Evolutionary conservation across 2,113 vertebrate species (phyloP).

Genomic region (Melanerpes aurifrons): DNA sequence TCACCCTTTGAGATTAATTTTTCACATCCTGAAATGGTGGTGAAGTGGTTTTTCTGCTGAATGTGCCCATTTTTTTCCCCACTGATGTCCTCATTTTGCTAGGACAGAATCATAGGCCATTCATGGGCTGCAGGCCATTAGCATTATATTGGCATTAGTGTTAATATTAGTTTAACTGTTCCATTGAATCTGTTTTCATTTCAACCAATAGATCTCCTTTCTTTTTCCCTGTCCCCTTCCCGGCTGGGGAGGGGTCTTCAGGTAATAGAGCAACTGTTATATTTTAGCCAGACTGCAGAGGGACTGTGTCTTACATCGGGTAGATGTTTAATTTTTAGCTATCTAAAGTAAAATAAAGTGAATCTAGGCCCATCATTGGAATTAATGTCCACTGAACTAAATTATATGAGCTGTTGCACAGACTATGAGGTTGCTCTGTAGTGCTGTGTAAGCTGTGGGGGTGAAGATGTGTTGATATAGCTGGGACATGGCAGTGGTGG

Average conservation of each 20-base stretch:
- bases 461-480: background rate
- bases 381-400: background rate
- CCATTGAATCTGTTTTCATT: background rate
- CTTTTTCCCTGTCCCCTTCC: background rate
- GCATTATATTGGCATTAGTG: background rate
- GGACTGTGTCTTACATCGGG: background rate
- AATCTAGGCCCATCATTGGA: background rate
- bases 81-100: background rate
- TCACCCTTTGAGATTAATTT: background rate
- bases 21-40: background rate
- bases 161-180: background rate
- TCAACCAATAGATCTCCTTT: background rate
- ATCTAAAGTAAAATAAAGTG: background rate
- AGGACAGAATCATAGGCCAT: background rate
- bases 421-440: background rate
- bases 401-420: background rate
- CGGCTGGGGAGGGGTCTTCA: background rate
- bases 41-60: background rate
- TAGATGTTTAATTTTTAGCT: background rate
- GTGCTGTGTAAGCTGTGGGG: background rate
- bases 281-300: background rate
- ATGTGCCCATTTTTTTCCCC: background rate
- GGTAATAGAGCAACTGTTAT: background rate
- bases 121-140: background rate
- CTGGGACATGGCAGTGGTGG: background rate